phyloP scores from a whole-genome alignment of 1,140 invertebrate genomes.

The Drosophila eugracilis region DNA sequence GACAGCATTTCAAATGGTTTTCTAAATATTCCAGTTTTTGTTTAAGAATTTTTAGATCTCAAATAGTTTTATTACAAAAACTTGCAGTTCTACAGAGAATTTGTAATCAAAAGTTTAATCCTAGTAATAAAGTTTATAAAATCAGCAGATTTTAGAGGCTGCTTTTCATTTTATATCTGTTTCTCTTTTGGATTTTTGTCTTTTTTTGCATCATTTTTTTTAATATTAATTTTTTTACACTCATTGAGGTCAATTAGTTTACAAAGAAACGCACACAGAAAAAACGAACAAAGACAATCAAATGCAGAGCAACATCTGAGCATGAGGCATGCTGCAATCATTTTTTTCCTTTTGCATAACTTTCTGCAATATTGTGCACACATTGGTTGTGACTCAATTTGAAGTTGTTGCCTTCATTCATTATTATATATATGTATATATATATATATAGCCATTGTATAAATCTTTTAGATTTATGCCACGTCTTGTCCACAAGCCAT shows the following conservation, averaged over 20 bases:
- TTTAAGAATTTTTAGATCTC: neutral
- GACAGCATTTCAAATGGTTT: neutral
- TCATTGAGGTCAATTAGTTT: slow-evolving; percentile 83
- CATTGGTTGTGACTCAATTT: slow-evolving; percentile 42
- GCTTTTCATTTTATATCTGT: slow-evolving; percentile 6
- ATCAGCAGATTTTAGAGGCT: neutral
- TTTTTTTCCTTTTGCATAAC: slow-evolving; percentile 42
- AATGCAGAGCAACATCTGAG: slow-evolving; percentile 60
- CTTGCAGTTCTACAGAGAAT: too few species aligned
- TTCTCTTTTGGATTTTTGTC: slow-evolving; percentile 7
- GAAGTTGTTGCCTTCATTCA: slow-evolving; percentile 8
- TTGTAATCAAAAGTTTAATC: neutral
- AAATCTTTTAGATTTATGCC: slow-evolving; percentile 49
- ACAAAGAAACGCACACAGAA: slow-evolving; percentile 39
- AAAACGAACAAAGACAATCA: slow-evolving; percentile 52
- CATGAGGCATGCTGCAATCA: slow-evolving; percentile 29
- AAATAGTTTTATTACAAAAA: too few species aligned
- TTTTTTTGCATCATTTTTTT: slow-evolving; percentile 20
- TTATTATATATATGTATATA: slow-evolving; percentile 3
- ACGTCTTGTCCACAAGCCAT: slow-evolving; percentile 52
- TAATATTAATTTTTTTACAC: slow-evolving; percentile 23
- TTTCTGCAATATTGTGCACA: slow-evolving; percentile 71
- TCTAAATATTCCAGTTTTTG: neutral
- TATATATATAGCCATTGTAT: slow-evolving; percentile 6
- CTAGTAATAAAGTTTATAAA: too few species aligned